phyloP scores from a whole-genome alignment of 2,113 vertebrate species.

The Rhagologus leucostigma region DNA sequence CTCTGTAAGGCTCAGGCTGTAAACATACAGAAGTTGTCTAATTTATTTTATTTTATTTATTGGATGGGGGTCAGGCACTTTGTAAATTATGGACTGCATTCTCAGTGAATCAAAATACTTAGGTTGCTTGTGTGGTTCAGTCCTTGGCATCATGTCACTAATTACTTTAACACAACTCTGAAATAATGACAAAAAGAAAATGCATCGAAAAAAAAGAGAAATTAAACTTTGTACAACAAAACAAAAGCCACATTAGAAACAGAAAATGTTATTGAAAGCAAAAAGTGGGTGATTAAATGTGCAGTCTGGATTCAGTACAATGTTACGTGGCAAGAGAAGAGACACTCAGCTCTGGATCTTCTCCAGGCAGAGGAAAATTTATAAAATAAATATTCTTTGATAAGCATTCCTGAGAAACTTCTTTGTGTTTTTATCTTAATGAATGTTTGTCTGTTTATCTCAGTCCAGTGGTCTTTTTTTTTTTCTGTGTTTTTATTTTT shows the following conservation, averaged over 20 bases:
- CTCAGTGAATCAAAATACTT: slow-evolving; percentile 68
- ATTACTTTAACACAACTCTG: slow-evolving; percentile 65
- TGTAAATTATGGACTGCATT: slow-evolving; percentile 55
- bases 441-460: background rate
- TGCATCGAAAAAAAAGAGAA: slow-evolving; percentile 55
- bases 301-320: slow-evolving; percentile 42
- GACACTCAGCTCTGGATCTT: slow-evolving; percentile 1
- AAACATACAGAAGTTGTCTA: background rate
- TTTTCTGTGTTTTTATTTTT: background rate
- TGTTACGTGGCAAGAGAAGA: slow-evolving; percentile 46
- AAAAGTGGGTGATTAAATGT: slow-evolving; percentile 15
- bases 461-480: background rate
- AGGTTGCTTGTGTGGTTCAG: slow-evolving; percentile 58
- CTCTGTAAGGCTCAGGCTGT: background rate
- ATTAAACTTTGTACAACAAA: slow-evolving; percentile 62
- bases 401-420: slow-evolving; percentile 10
- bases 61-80: slow-evolving; percentile 19
- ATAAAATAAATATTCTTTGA: slow-evolving; percentile 19
- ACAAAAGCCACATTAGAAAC: slow-evolving; percentile 47
- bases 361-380: slow-evolving; percentile 9
- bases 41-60: slow-evolving; percentile 51
- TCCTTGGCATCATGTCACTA: slow-evolving; percentile 70
- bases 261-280: slow-evolving; percentile 31
- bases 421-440: slow-evolving; percentile 6
- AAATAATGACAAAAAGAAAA: slow-evolving; percentile 69